These are phyloP conservation scores for Phasianus colchicus DNA, from an alignment of 2,113 vertebrate species.

Conservation along the genomic window DNA sequence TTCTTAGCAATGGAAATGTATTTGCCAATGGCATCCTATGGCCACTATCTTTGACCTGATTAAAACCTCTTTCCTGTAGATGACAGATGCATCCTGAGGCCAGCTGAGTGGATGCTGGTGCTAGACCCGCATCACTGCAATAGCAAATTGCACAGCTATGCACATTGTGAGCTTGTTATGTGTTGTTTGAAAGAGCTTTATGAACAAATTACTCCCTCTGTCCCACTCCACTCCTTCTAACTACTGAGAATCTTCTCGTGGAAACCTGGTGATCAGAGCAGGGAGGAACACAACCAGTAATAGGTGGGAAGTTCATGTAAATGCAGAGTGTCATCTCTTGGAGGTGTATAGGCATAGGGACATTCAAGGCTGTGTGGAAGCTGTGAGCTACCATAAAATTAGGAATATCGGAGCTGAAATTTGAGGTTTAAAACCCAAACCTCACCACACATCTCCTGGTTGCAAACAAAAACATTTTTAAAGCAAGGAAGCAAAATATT, in stretches of 20 bases:
- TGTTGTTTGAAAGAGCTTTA: background rate
- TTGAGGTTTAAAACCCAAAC: background rate
- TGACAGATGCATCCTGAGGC: slow-evolving; percentile 35
- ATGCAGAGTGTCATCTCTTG: background rate
- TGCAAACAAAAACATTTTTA: background rate
- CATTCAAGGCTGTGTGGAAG: background rate
- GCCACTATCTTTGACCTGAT: slow-evolving; percentile 49
- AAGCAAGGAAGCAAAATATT: background rate
- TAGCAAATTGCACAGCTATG: background rate
- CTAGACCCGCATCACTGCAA: background rate
- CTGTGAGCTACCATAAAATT: background rate
- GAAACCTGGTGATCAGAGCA: background rate
- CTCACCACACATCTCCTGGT: background rate
- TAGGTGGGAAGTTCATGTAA: background rate
- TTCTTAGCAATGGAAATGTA: slow-evolving; percentile 7
- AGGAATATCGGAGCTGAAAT: background rate
- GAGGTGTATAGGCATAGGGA: background rate
- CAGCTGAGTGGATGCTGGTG: slow-evolving; percentile 34
- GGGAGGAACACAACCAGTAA: background rate
- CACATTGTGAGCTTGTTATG: background rate
- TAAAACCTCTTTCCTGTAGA: slow-evolving; percentile 21
- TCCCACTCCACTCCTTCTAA: background rate
- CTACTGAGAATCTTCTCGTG: background rate
- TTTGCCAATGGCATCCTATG: background rate
- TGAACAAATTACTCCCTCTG: background rate